Evolutionary conservation across 2,797 vertebrate genomes (phyloP), one percentile per base, ranked within the genome.

Genomic region (Pipistrellus nathusii): DNA sequence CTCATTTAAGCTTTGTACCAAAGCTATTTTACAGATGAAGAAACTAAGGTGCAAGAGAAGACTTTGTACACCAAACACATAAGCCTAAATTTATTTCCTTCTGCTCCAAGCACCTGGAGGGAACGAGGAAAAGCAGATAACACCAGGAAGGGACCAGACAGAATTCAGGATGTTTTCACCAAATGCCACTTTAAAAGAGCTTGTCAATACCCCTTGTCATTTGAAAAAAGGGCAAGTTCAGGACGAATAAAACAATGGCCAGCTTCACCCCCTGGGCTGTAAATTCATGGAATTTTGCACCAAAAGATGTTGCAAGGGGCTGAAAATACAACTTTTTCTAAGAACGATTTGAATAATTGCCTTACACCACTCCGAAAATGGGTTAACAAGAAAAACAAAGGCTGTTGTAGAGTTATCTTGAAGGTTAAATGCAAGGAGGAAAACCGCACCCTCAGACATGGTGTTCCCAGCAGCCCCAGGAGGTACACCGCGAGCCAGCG

Each of bases 401-500:
- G 25, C 18, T 5, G 2, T 55, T 48, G 62, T 6, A 68, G 57
- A 20, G 38, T 20, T 5, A 75, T 38, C 15, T 15, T 93, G 87
- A 96, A 96, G 91, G 95, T 96, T 94, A 96, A 89, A 23, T 73
- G 69, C 78, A 94, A 96, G 91, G 69, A 88, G 87, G 57, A 88
- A 95, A 89, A 15, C 48, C 2, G 38, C 88, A 76, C 38, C 82
- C 76, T 32, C 12, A 0, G 44, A 81, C 75, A n/a, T 27, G 9
- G 13, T 5, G 92, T 77, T 86, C 48, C 89, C 6, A 17, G 69
- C 53, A 90, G 7, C n/a, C 69, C 55, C 62, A 55, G 53, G 75
- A 80, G n/a, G 51, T 41, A 51, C 35, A 53, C 3, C 0, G 17
- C 1, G 55, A n/a, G 10, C 38, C 38, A 41, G 38, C 1, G 12